A percentile compares a stretch with the other conserved stretches of the same genome.
Conservation (phyloP, 2,888 invertebrate species). For the Cephus sareptanus region DNA sequence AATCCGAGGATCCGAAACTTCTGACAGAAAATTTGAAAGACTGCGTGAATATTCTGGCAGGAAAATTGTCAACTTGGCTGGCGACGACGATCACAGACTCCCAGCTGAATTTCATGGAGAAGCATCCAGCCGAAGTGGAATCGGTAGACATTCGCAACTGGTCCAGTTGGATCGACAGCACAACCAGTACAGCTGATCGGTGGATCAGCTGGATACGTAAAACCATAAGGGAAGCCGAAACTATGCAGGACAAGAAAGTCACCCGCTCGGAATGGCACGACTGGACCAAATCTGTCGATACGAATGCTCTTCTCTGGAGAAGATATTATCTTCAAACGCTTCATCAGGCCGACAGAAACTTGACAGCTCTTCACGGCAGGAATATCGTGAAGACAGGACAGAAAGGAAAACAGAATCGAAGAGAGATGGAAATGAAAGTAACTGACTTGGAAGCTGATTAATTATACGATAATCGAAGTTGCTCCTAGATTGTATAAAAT, state of each 20-base stretch:
- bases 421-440: conserved; percentile 13
- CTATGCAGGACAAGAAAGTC: conserved; percentile 30
- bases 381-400: conserved; percentile 43
- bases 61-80: conserved; percentile 52
- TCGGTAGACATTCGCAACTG: conserved; percentile 47
- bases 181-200: conserved; percentile 37
- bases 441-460: no score
- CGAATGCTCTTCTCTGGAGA: conserved; percentile 44
- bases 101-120: conserved; percentile 36
- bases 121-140: conserved; percentile 42
- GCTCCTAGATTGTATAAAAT: no score
- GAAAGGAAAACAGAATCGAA: conserved; percentile 9
- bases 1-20: conserved; percentile 34
- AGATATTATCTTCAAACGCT: conserved; percentile 42
- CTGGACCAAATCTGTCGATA: conserved; percentile 43
- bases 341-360: conserved; percentile 45
- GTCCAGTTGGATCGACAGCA: conserved; percentile 43
- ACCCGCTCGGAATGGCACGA: conserved; percentile 42
- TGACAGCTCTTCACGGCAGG: conserved; percentile 41
- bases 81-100: conserved; percentile 37
- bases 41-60: conserved; percentile 43
- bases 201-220: conserved; percentile 50
- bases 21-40: conserved; percentile 37
- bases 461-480: no score
- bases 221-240: conserved; percentile 35